Percentiles rank a stretch among this genome's conserved stretches.
Evolutionary conservation across 64 coral and sea anemone genomes (phyloP).

Genomic region (Cladopsammia gracilis): DNA sequence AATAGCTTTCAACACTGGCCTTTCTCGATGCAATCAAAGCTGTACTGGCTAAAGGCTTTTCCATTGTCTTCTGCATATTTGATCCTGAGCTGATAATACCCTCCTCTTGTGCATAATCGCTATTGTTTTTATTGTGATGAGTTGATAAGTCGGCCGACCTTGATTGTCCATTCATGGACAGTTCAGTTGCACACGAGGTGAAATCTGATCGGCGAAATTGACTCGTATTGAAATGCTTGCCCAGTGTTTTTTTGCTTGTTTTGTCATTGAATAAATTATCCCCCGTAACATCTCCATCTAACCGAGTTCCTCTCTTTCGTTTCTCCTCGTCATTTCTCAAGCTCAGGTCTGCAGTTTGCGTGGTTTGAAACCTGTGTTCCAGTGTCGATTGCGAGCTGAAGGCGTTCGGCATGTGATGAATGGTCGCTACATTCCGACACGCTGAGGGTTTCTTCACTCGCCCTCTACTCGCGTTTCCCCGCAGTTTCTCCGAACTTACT

Average conservation of each 20-base stretch:
- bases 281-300: background rate
- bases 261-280: constrained; percentile 7
- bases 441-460: constrained; percentile 30
- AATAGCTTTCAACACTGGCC: background rate
- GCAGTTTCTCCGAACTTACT: constrained; percentile 58
- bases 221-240: background rate
- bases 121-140: background rate
- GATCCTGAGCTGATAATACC: background rate
- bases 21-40: background rate
- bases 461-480: constrained; percentile 29
- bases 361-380: background rate
- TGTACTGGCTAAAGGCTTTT: background rate
- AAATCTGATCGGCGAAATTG: constrained; percentile 12
- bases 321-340: background rate
- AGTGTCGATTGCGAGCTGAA: background rate
- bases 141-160: background rate
- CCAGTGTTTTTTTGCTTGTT: background rate
- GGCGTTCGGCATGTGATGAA: constrained; percentile 41
- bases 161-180: background rate
- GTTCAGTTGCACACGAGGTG: background rate
- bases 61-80: background rate
- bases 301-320: background rate
- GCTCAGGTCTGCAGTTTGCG: background rate
- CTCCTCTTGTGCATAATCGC: background rate
- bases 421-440: constrained; percentile 15